Evolutionary conservation across 35 echinoderm and acorn worm genomes (phyloP).

Genomic region (Chiridota heheva): DNA sequence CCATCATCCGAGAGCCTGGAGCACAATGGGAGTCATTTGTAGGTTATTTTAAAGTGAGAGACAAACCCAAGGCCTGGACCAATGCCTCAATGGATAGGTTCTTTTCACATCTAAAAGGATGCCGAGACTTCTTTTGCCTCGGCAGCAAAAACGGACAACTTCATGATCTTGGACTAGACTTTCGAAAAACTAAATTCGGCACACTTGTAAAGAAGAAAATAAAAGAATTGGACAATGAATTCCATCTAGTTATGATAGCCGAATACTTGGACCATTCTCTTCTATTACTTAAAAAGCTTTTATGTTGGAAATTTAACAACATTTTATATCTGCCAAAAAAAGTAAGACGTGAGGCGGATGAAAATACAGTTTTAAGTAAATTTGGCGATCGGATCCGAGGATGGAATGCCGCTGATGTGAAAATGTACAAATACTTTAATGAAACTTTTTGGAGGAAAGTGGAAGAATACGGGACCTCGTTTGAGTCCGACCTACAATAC

Average conservation of each 20-base stretch:
- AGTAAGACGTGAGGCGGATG: neutral
- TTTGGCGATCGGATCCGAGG: conserved; percentile 7
- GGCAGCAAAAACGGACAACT: neutral
- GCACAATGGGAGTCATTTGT: conserved; percentile 16
- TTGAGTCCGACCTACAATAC: conserved; percentile 46
- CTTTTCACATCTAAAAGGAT: neutral
- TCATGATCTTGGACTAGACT: neutral
- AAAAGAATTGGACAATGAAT: neutral
- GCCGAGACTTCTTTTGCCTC: neutral
- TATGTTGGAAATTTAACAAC: conserved; percentile 27
- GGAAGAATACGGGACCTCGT: conserved; percentile 39
- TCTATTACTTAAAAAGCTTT: conserved; percentile 14
- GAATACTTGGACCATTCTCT: conserved; percentile 54
- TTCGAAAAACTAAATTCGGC: neutral
- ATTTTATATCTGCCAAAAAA: conserved; percentile 29
- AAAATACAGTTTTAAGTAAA: neutral
- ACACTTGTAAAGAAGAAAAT: neutral
- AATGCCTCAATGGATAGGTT: neutral
- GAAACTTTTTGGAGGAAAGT: conserved; percentile 55
- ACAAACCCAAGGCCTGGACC: neutral
- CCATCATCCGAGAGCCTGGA: conserved; percentile 21
- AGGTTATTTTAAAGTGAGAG: neutral
- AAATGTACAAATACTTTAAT: conserved; percentile 56
- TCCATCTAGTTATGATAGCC: conserved; percentile 23
- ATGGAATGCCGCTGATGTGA: conserved; percentile 51